phyloP scores from a whole-genome alignment of 2,113 vertebrate species.

The Felis chaus region DNA sequence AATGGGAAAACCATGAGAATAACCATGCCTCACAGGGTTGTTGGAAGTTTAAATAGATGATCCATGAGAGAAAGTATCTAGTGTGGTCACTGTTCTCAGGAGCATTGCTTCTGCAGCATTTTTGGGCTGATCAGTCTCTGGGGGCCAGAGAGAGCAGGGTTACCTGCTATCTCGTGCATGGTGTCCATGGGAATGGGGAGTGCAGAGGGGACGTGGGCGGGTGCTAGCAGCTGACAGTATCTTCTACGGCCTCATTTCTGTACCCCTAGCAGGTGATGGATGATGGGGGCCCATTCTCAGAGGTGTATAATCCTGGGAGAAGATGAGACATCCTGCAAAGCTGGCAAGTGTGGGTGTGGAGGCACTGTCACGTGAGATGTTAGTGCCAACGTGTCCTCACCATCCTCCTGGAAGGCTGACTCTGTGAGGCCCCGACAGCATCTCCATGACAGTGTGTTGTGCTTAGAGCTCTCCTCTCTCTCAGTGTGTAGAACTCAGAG shows the following conservation, averaged over 20 bases:
- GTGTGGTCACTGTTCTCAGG: background rate
- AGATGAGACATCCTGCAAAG: background rate
- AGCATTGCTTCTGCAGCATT: background rate
- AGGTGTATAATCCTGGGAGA: background rate
- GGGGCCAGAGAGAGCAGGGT: background rate
- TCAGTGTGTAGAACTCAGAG: rapidly evolving
- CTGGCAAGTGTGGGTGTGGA: background rate
- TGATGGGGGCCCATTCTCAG: background rate
- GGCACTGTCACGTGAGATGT: rapidly evolving
- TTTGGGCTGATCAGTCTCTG: background rate
- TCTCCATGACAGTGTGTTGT: rapidly evolving
- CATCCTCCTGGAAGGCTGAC: background rate
- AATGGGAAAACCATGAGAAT: background rate
- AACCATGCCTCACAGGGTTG: background rate
- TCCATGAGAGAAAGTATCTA: background rate
- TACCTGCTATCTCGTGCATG: background rate
- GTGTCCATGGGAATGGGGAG: too few species aligned
- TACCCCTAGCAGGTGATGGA: background rate
- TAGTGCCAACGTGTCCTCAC: background rate
- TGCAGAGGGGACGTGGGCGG: rapidly evolving
- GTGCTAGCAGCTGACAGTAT: background rate
- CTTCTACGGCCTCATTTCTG: too few species aligned
- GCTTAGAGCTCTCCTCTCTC: background rate
- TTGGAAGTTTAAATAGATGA: background rate
- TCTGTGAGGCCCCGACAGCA: rapidly evolving